Evolutionary conservation across 2,113 vertebrate genomes (phyloP), one percentile per base, ranked within the genome.

Genomic region (Herpailurus yagouaroundi): DNA sequence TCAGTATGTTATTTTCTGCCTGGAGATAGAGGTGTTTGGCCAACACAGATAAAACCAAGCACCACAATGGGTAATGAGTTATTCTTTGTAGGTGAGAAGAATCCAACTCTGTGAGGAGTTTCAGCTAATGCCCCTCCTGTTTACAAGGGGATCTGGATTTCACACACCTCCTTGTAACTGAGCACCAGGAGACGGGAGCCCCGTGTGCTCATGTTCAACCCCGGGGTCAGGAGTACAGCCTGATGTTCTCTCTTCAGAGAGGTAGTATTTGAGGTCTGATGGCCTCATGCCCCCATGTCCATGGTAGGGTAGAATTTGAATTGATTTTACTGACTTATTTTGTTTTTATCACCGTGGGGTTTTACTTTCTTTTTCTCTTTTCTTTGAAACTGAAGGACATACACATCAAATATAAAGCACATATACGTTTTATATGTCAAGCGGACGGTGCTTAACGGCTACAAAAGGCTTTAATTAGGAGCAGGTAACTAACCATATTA

Each of bases 101-200:
- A 31, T 36, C 63, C 64, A 79, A 8, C 38, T 77, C 23, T 4
- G 60, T 2, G 15, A 88, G 74, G 68, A 21, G 48, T 50, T n/a
- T 77, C 38, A 14, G 15, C 3, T 76, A 14, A n/a, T 14, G 18
- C 3, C 38, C 76, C 36, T 68, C 60, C 71, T 68, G 29, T 21
- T 45, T 4, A 29, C 0, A 0, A 45, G 3, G 7, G n/a, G 55
- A 18, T n/a, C 6, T 45, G 23, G 73, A 25, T 7, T 4, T 85
- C 71, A 63, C 80, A 71, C 33, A 9, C n/a, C 33, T 60, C 52
- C 33, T 36, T 4, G n/a, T 14, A 25, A 31, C 45, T 31, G 18
- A 38, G 77, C 0, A 1, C 38, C 5, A 33, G 23, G 7, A 38
- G 60, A 27, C 0, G 15, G 74, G 21, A n/a, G 73, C 31, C 73